Base-by-base conservation (phyloP, 2,797 vertebrate species). In the Tamandua tetradactyla region DNA sequence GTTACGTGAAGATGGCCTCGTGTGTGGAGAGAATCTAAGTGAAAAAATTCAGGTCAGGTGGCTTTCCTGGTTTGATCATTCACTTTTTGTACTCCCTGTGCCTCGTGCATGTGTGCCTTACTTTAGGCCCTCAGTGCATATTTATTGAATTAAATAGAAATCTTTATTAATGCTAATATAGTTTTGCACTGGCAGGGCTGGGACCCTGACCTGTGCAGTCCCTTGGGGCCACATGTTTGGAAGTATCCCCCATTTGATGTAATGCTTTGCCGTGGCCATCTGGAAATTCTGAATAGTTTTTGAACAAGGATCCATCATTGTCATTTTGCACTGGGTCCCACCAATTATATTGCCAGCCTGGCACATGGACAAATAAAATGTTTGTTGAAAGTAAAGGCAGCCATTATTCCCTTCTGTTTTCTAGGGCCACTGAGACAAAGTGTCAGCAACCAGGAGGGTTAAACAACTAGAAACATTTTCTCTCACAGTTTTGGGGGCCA, bases 11-110 rank as follows among this genome's bases (percentile, higher is more conserved):
- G 44, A 18, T 23, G 2, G 30, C 17, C 20, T 2, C 57, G 74
- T 47, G 30, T 92, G 30, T 52, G 55, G 74, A 78, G 74, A 89
- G 61, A 95, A 93, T 59, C 74, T 64, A 76, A 89, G 20, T 59
- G 42, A 59, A 91, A 92, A 55, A 80, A 44, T 72, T 30, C 86
- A 88, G 40, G 66, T 89, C 66, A 37, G 68, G 17, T 66, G 55
- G 18, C 8, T 85, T 87, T 95, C 44, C 87, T 74, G 23, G 15
- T 59, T 52, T 49, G 62, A 62, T 30, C 55, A 55, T 55, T 55
- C 55, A 55, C 55, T 91, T 86, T 93, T 88, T 1, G 1, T 62
- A 30, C 5, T 78, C 42, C 15, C 32, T 35, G 22, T 44, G n/a
- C 25, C 74, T 89, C 59, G 42, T 11, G 18, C 8, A 20, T 32